These are phyloP conservation scores for Sigmodon hispidus DNA, from an alignment of 2,113 vertebrate species.

Conservation along the genomic window DNA sequence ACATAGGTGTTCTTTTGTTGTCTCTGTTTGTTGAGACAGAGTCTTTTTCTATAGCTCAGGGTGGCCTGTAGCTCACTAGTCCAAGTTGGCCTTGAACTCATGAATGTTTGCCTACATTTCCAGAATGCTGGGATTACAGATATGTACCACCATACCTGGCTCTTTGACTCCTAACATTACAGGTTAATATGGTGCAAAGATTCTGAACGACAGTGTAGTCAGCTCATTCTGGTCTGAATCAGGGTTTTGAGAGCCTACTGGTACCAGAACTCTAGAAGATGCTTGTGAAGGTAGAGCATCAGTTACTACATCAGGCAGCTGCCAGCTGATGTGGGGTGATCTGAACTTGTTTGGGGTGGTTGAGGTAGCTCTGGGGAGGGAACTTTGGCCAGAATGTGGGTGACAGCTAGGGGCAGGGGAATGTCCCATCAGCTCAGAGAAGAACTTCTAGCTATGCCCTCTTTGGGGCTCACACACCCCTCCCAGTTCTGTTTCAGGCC, in stretches of 20 bases:
- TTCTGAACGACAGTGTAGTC: background rate
- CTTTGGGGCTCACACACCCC: background rate
- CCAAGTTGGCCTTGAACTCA: background rate
- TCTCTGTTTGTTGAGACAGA: background rate
- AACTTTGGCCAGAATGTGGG: background rate
- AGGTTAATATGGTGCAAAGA: background rate
- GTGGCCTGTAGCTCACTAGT: background rate
- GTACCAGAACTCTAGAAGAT: background rate
- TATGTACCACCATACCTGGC: background rate
- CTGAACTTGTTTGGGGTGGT: background rate
- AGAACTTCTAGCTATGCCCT: background rate
- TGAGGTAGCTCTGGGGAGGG: background rate
- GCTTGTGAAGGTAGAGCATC: background rate
- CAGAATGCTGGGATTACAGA: background rate
- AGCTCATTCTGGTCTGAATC: background rate
- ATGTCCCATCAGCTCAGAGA: fast-evolving
- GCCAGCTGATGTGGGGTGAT: background rate
- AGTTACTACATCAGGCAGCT: background rate
- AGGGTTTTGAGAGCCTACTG: background rate
- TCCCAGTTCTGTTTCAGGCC: background rate
- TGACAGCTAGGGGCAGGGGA: background rate
- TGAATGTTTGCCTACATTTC: background rate
- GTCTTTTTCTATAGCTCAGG: background rate
- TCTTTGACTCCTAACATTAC: background rate
- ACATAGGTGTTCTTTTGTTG: background rate